Percentiles rank a stretch among this genome's conserved stretches.
These are phyloP conservation scores for Sinocyclocheilus rhinocerous DNA, from an alignment of 2,113 vertebrate genomes.

Conservation along the genomic window DNA sequence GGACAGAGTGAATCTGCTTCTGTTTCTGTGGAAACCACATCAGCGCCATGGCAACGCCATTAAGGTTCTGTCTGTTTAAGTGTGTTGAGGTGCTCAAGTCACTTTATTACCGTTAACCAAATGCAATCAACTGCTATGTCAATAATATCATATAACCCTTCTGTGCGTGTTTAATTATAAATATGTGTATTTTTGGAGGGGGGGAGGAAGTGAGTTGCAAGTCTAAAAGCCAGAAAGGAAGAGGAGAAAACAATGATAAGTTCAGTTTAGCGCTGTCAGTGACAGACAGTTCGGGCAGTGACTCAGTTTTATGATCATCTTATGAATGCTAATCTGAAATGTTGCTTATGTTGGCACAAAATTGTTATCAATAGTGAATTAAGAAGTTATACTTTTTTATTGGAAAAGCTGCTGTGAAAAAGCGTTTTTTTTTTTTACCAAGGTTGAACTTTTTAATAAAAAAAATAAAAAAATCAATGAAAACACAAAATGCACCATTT, in stretches of 20 bases:
- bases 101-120: neutral
- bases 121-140: conserved; percentile 3
- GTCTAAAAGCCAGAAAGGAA: conserved; percentile 34
- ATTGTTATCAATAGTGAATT: neutral
- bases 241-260: conserved; percentile 7
- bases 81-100: conserved; percentile 5
- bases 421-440: neutral
- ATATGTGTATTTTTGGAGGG: neutral
- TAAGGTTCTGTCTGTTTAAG: conserved; percentile 25
- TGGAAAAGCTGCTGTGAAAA: neutral
- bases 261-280: conserved; percentile 13
- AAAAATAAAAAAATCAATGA: neutral
- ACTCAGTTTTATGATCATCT: neutral
- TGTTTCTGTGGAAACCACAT: conserved; percentile 33
- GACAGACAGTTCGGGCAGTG: neutral
- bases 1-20: conserved; percentile 53
- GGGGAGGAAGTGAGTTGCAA: neutral
- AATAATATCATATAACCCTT: conserved; percentile 11
- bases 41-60: conserved; percentile 3
- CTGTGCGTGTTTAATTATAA: neutral
- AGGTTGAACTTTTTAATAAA: neutral
- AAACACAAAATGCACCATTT: neutral
- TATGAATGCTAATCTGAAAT: neutral
- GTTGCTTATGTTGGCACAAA: neutral
- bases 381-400: neutral